Evolutionary conservation across 1,140 invertebrate species (phyloP).

Genomic region (Aradophagus sp.): DNA sequence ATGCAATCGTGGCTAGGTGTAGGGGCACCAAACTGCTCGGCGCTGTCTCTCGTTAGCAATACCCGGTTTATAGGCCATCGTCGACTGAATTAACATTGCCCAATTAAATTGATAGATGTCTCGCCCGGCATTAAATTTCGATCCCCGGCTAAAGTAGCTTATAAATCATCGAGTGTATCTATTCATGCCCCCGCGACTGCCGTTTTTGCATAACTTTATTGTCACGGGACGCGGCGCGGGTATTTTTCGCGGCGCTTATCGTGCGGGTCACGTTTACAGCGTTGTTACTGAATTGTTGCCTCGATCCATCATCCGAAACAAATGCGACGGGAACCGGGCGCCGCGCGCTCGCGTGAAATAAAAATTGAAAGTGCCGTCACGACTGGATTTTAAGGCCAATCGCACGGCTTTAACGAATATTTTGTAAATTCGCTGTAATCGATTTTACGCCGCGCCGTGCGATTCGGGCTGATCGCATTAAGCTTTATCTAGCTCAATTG

Average conservation of each 20-base stretch:
- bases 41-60: slow-evolving; percentile 73
- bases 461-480: no score
- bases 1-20: slow-evolving; percentile 66
- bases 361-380: slow-evolving; percentile 17
- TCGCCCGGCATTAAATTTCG: slow-evolving; percentile 68
- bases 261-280: slow-evolving; percentile 47
- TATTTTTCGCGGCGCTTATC: slow-evolving; percentile 45
- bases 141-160: slow-evolving; percentile 64
- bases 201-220: slow-evolving; percentile 57
- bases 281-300: slow-evolving; percentile 41
- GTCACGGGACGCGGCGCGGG: slow-evolving; percentile 7
- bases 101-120: slow-evolving; percentile 77
- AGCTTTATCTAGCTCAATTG: no score
- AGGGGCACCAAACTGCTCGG: slow-evolving; percentile 68
- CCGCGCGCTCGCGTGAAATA: background rate
- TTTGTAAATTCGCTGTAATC: no score
- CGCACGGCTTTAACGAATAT: slow-evolving; percentile 2
- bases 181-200: slow-evolving; percentile 48
- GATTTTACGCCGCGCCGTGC: no score
- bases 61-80: slow-evolving; percentile 74
- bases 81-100: slow-evolving; percentile 75
- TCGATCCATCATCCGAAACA: slow-evolving; percentile 35
- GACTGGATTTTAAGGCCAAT: slow-evolving; percentile 10
- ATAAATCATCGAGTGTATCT: slow-evolving; percentile 67
- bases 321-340: slow-evolving; percentile 8